These are phyloP conservation scores for Martes martes DNA, from an alignment of 2,113 vertebrate genomes.

Conservation along the genomic window DNA sequence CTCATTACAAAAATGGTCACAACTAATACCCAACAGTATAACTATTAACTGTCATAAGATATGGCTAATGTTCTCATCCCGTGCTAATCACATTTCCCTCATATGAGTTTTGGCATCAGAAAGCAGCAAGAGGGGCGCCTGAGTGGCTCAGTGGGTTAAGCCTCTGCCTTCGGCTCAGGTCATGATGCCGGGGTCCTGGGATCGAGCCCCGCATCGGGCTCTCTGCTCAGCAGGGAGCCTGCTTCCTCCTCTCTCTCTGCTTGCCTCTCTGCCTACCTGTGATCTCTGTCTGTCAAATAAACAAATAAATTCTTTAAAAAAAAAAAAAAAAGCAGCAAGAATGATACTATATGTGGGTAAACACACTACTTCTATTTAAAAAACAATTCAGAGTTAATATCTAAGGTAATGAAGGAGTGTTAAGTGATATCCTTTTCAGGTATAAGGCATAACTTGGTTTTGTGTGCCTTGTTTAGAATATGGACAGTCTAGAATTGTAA, in stretches of 20 bases:
- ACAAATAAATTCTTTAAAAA: too few species aligned
- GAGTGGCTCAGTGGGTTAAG: too few species aligned
- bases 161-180: too few species aligned
- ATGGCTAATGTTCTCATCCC: neutral
- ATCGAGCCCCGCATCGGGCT: too few species aligned
- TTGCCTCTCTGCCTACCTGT: too few species aligned
- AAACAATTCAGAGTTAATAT: conserved; percentile 1
- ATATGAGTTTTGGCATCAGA: neutral
- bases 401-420: neutral
- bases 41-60: neutral
- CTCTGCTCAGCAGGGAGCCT: too few species aligned
- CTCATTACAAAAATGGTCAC: neutral
- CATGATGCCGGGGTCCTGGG: too few species aligned
- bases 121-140: neutral
- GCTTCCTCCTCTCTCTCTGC: too few species aligned
- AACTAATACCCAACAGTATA: neutral
- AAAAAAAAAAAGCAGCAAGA: neutral
- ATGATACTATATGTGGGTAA: neutral
- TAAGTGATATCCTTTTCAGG: neutral
- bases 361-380: neutral
- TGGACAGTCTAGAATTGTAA: neutral
- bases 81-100: neutral
- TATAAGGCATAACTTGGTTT: neutral
- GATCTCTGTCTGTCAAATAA: too few species aligned
- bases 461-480: neutral